phyloP scores from a whole-genome alignment of 2,888 invertebrate genomes.

The Metallyticus violacea region DNA sequence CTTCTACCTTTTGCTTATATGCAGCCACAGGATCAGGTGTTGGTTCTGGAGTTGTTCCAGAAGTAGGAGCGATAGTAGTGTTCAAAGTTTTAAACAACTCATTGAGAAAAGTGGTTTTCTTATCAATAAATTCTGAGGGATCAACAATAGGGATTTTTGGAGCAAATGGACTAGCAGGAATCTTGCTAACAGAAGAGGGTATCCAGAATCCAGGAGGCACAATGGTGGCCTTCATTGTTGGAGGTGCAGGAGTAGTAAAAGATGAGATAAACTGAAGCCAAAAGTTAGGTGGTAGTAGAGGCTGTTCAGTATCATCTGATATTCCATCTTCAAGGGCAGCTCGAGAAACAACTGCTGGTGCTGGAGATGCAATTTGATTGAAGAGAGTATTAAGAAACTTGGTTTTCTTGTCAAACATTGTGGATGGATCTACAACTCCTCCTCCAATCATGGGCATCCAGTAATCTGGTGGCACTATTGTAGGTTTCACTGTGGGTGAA shows the following conservation, averaged over 20 bases:
- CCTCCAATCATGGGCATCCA: slow-evolving; percentile 19
- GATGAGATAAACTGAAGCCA: slow-evolving; percentile 1
- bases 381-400: slow-evolving; percentile 28
- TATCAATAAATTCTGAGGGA: slow-evolving; percentile 36
- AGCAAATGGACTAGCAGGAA: not conserved
- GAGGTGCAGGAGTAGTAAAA: not conserved
- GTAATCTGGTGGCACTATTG: slow-evolving; percentile 23
- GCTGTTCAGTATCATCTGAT: not conserved
- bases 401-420: slow-evolving; percentile 28
- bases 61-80: slow-evolving; percentile 35
- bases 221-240: slow-evolving; percentile 22
- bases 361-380: not conserved
- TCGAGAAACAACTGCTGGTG: not conserved
- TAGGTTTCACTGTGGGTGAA: slow-evolving; percentile 21
- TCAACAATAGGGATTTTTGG: slow-evolving; percentile 4
- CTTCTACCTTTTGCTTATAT: slow-evolving; percentile 41
- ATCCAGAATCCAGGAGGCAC: slow-evolving; percentile 26
- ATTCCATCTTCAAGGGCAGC: not conserved
- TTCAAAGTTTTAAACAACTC: slow-evolving; percentile 41
- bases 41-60: slow-evolving; percentile 4
- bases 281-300: not conserved
- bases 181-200: slow-evolving; percentile 1
- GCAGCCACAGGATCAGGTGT: slow-evolving; percentile 38
- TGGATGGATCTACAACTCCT: slow-evolving; percentile 27
- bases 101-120: slow-evolving; percentile 42